Conservation (phyloP, 2,113 vertebrate genomes). For the Nycticryphes semicollaris region DNA sequence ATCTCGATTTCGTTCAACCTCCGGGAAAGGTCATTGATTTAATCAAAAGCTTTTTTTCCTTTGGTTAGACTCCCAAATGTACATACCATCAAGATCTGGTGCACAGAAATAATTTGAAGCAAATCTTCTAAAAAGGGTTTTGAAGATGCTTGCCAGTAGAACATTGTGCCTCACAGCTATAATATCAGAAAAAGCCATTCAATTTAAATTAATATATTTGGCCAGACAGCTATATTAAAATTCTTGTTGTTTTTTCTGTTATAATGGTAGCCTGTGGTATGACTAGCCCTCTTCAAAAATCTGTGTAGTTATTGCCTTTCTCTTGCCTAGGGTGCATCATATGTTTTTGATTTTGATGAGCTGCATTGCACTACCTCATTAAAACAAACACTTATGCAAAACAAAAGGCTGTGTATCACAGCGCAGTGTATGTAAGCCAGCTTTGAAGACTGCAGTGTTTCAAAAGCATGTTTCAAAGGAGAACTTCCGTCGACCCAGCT, state of each 20-base stretch:
- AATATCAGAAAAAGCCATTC: constrained; percentile 78
- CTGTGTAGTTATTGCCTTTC: constrained; percentile 77
- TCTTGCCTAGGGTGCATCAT: constrained; percentile 78
- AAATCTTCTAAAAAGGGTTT: constrained; percentile 73
- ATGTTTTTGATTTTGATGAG: constrained; percentile 77
- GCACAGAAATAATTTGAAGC: constrained; percentile 55
- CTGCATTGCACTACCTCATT: constrained; percentile 71
- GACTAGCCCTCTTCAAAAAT: constrained; percentile 77
- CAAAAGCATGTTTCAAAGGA: constrained; percentile 31
- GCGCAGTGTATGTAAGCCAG: constrained; percentile 3
- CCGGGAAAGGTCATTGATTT: constrained; percentile 61
- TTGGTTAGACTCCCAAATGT: constrained; percentile 44
- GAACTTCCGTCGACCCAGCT: background rate
- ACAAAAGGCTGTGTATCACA: constrained; percentile 36
- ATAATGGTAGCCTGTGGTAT: constrained; percentile 82
- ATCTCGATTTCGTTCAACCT: constrained; percentile 33
- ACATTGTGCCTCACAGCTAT: constrained; percentile 78
- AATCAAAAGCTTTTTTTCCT: constrained; percentile 64
- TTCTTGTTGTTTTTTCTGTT: constrained; percentile 80
- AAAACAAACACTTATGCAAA: constrained; percentile 75
- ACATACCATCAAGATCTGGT: constrained; percentile 53
- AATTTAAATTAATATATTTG: constrained; percentile 84
- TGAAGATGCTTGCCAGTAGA: constrained; percentile 76
- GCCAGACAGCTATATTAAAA: constrained; percentile 86
- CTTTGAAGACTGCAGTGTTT: constrained; percentile 44